A percentile compares a stretch with the other conserved stretches of the same genome.
phyloP scores from a whole-genome alignment of 2,888 invertebrate genomes.

The Chydorus sphaericus region DNA sequence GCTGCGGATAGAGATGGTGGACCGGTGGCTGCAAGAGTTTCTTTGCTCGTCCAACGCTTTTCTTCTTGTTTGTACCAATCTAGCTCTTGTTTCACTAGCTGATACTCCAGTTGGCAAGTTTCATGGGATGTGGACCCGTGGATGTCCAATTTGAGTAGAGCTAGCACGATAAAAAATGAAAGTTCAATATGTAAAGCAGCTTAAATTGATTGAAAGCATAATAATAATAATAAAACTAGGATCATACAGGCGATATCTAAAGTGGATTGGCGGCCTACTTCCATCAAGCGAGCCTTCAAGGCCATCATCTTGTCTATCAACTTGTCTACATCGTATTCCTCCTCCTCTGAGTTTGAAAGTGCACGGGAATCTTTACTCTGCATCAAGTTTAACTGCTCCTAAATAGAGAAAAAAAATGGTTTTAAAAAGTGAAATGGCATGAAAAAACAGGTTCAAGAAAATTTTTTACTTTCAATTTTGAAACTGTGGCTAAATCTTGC shows the following conservation, averaged over 20 bases:
- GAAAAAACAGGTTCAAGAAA: not conserved
- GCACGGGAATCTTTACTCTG: not conserved
- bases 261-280: not conserved
- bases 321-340: not conserved
- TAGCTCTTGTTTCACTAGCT: constrained; percentile 45
- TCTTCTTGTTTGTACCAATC: constrained; percentile 41
- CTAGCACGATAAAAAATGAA: not conserved
- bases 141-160: not conserved
- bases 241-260: no score
- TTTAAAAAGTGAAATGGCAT: not conserved
- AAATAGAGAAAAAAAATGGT: not conserved
- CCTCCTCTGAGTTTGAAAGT: not conserved
- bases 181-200: not conserved
- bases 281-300: not conserved
- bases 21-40: no score
- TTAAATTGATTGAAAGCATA: not conserved
- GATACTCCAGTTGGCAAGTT: constrained; percentile 48
- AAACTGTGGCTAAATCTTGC: constrained; percentile 55
- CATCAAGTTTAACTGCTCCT: constrained; percentile 1
- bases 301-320: not conserved
- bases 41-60: constrained; percentile 9
- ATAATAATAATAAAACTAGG: no score
- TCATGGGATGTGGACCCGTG: constrained; percentile 27
- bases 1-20: constrained; percentile 21
- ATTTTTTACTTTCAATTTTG: constrained; percentile 38